These are phyloP conservation scores for Pristionchus exspectatus DNA, from an alignment of 2,888 invertebrate species.

Conservation along the genomic window DNA sequence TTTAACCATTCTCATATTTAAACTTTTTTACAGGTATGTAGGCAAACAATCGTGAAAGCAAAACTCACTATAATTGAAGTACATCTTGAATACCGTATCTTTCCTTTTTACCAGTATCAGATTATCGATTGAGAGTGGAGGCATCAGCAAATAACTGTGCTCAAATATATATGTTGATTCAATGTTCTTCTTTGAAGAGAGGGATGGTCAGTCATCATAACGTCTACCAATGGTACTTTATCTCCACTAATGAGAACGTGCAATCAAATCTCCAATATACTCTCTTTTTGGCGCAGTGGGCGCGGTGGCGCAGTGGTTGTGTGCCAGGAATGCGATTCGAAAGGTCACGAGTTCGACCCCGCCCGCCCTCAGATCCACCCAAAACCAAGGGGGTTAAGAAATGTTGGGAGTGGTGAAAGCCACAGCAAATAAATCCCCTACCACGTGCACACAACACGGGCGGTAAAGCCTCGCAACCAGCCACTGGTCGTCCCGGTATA, in stretches of 20 bases:
- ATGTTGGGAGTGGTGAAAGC: no score
- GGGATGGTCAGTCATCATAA: not conserved
- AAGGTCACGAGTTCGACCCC: no score
- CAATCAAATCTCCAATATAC: not conserved
- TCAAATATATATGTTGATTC: not conserved
- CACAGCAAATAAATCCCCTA: no score
- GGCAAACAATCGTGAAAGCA: not conserved
- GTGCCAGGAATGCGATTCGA: no score
- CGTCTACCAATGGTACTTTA: not conserved
- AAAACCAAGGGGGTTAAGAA: no score
- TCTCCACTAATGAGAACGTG: not conserved
- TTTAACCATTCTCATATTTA: not conserved
- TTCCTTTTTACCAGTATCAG: conserved; percentile 22
- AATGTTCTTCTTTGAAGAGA: not conserved
- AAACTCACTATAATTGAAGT: not conserved
- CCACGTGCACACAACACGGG: no score
- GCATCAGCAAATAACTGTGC: not conserved
- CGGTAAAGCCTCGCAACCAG: no score
- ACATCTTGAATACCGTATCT: conserved; percentile 35
- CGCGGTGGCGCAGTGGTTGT: no score
- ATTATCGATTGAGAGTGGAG: not conserved
- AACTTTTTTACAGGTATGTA: no score
- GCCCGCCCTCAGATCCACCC: no score
- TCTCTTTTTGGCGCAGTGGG: no score
- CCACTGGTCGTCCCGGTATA: no score